Evolutionary conservation across 2,797 vertebrate species (phyloP).

Genomic region (Sebastes minor): DNA sequence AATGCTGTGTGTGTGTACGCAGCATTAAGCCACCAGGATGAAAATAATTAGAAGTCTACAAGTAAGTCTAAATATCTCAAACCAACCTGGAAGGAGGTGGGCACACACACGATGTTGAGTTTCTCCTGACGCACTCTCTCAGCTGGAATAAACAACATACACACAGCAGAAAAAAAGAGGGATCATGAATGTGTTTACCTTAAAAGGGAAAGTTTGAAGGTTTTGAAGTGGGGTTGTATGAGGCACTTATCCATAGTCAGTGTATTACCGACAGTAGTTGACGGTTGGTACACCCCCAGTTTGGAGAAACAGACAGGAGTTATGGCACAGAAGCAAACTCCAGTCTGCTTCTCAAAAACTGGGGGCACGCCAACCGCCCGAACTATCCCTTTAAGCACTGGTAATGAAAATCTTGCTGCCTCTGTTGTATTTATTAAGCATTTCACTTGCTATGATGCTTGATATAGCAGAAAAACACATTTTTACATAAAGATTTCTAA

Average conservation of each 20-base stretch:
- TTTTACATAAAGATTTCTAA: not conserved
- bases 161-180: not conserved
- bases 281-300: accelerated
- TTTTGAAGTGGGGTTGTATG: not conserved
- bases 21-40: not conserved
- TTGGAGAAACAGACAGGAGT: too few relatives aligned
- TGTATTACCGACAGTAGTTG: not conserved
- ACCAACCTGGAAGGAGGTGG: constrained; percentile 95
- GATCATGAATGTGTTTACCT: not conserved
- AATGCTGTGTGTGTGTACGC: not conserved
- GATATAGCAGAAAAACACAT: not conserved
- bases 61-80: not conserved
- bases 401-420: not conserved
- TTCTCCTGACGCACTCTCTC: constrained; percentile 93
- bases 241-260: not conserved
- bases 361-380: too few relatives aligned
- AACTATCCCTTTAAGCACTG: not conserved
- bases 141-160: constrained; percentile 76
- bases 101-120: constrained; percentile 91
- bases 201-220: not conserved
- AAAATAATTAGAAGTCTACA: too few relatives aligned
- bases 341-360: too few relatives aligned
- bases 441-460: too few relatives aligned
- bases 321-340: too few relatives aligned
- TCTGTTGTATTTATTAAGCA: not conserved